Base-by-base conservation (phyloP, 2,113 vertebrate species). In the Actenoides lindsayi region DNA sequence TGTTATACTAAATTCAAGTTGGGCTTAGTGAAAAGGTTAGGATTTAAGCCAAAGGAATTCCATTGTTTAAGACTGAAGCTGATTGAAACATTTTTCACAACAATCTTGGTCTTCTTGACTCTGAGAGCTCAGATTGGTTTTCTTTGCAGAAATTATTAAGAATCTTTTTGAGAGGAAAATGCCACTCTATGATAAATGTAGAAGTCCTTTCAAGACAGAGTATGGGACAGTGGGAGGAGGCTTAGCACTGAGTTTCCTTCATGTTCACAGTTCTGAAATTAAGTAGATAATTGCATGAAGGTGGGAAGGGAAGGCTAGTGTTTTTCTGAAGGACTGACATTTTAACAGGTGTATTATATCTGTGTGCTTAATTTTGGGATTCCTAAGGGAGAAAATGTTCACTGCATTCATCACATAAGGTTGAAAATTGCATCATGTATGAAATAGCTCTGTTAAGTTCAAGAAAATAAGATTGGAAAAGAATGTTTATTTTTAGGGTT, bases 281-380 rank as follows among this genome's bases (percentile, higher is more conserved):
- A 79, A 84, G 64, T 37, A 87, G 39, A 41, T 89, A 93, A 82
- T 68, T 87, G 74, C 79, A 57, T 65, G n/a, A 74, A 71, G 62
- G 73, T 91, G 84, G 89, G 91, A 96, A 93, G 83, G 41, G 46
- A 95, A 85, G 87, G 67, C 78, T 85, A 70, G 88, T 94, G 74
- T 93, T 94, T 95, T 95, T 87, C 69, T 93, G 42, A 90, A 62
- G 37, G 82, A n/a, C 41, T 93, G 82, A 53, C 62, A 30, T 91
- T 94, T 94, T 85, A 93, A 91, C 54, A 85, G 41, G 17, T 80
- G 31, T 77, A 44, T 89, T 81, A 65, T 68, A 53, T 28, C 28
- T 95, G 18, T 9, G 2, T 93, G 31, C 30, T 89, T 79, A 48
- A 27, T 90, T 96, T 56, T 79, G 65, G 73, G 18, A 35, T 90